A percentile compares a stretch with the other conserved stretches of the same genome.
phyloP scores from a whole-genome alignment of 2,797 vertebrate species.

The Champsocephalus gunnari region DNA sequence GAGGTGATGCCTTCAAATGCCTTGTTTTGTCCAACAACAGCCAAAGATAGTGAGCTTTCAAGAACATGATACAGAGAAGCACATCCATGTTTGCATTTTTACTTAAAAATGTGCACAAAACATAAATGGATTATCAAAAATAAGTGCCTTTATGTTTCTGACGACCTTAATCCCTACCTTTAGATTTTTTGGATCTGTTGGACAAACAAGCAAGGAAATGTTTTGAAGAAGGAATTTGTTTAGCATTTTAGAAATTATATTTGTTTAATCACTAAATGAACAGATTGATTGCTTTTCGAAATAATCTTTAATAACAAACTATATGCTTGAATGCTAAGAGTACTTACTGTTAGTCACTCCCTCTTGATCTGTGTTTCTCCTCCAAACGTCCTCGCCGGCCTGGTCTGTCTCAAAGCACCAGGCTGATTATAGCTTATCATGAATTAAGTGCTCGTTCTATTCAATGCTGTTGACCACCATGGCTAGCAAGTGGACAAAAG shows the following conservation, averaged over 20 bases:
- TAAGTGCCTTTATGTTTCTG: constrained; percentile 3
- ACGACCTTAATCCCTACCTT: background rate
- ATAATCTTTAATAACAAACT: constrained; percentile 14
- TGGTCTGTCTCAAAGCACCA: constrained; percentile 54
- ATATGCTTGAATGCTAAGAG: constrained; percentile 10
- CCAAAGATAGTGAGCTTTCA: background rate
- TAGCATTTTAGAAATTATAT: background rate
- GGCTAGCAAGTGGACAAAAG: constrained; percentile 26
- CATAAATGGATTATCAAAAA: constrained; percentile 6
- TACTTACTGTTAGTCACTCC: constrained; percentile 30
- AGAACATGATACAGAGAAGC: background rate
- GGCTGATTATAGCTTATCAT: constrained; percentile 70
- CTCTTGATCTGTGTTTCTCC: constrained; percentile 57
- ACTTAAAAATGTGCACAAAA: background rate
- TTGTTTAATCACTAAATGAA: background rate
- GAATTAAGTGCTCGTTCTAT: constrained; percentile 54
- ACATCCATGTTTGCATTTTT: constrained; percentile 13
- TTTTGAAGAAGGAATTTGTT: constrained; percentile 12
- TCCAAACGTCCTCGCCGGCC: constrained; percentile 61
- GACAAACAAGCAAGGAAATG: constrained; percentile 1
- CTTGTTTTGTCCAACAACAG: constrained; percentile 10
- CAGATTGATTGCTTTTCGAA: constrained; percentile 8
- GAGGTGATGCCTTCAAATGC: constrained; percentile 22
- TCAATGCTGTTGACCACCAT: constrained; percentile 46
- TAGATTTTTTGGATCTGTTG: constrained; percentile 1